These are phyloP conservation scores for Cacoxenus indagator DNA, from an alignment of 2,888 invertebrate species.

Conservation along the genomic window DNA sequence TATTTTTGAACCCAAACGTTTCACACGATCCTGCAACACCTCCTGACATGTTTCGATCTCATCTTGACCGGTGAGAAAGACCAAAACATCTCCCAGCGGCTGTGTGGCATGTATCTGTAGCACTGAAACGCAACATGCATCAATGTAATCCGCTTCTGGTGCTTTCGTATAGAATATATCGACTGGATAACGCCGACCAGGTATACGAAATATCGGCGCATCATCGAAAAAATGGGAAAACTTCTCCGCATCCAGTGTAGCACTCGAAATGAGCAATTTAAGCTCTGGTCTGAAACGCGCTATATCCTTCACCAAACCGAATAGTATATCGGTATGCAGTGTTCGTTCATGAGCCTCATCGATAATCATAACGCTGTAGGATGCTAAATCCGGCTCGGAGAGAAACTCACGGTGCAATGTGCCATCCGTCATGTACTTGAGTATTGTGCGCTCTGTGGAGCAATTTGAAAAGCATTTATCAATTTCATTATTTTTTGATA, in stretches of 20 bases:
- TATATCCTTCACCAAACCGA: slow-evolving; percentile 97
- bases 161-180: slow-evolving; percentile 99
- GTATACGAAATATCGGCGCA: slow-evolving; percentile 97
- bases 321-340: slow-evolving; percentile 97
- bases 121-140: slow-evolving; percentile 97
- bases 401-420: slow-evolving; percentile 97
- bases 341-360: slow-evolving; percentile 99
- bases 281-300: slow-evolving; percentile 92
- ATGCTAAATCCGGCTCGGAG: slow-evolving; percentile 94
- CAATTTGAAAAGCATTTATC: not conserved
- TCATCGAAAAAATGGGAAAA: slow-evolving; percentile 99
- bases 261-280: slow-evolving; percentile 96
- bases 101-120: slow-evolving; percentile 99
- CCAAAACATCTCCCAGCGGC: slow-evolving; percentile 94
- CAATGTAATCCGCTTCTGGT: slow-evolving; percentile 98
- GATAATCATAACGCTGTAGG: slow-evolving; percentile 98
- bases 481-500: no score
- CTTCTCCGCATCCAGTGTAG: slow-evolving; percentile 97
- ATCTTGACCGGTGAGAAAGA: slow-evolving; percentile 95
- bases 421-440: slow-evolving; percentile 99
- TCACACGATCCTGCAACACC: slow-evolving; percentile 89
- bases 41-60: slow-evolving; percentile 93
- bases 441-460: slow-evolving; percentile 84
- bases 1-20: slow-evolving; percentile 93
- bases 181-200: slow-evolving; percentile 97